Conservation (phyloP, 2,797 vertebrate species). For the Lagodon rhomboides region DNA sequence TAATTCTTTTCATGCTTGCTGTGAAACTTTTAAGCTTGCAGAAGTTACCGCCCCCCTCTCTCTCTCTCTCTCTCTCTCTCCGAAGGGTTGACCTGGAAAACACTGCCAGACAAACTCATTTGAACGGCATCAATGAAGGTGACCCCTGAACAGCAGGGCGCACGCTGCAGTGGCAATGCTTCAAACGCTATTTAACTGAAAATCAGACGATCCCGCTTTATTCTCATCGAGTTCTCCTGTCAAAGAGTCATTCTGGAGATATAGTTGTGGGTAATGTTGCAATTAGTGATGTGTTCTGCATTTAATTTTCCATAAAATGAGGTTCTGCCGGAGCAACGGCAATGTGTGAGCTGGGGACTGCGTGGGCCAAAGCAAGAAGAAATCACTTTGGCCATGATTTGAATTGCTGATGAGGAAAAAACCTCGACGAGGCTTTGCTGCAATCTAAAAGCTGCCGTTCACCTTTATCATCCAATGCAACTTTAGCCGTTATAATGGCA, state of each 20-base stretch:
- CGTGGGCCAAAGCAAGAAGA: slow-evolving; percentile 32
- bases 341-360: slow-evolving; percentile 42
- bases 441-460: slow-evolving; percentile 52
- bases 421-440: slow-evolving; percentile 44
- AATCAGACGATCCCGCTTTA: slow-evolving; percentile 53
- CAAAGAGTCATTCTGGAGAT: slow-evolving; percentile 58
- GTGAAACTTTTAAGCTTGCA: slow-evolving; percentile 29
- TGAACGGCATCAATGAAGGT: slow-evolving; percentile 71
- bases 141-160: slow-evolving; percentile 68
- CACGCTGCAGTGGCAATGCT: slow-evolving; percentile 52
- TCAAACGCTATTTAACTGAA: slow-evolving; percentile 61
- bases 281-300: slow-evolving; percentile 66
- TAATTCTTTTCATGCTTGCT: slow-evolving; percentile 18
- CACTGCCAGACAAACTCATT: slow-evolving; percentile 63
- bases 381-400: slow-evolving; percentile 65
- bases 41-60: slow-evolving; percentile 27
- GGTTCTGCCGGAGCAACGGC: slow-evolving; percentile 59
- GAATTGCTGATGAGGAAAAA: slow-evolving; percentile 70
- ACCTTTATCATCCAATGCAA: slow-evolving; percentile 47
- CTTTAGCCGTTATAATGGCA: slow-evolving; percentile 15
- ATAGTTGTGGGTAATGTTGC: slow-evolving; percentile 59
- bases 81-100: slow-evolving; percentile 59
- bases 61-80: slow-evolving; percentile 20
- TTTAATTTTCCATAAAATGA: slow-evolving; percentile 70
- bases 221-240: slow-evolving; percentile 57